Evolutionary conservation across 2,797 vertebrate genomes (phyloP), one percentile per base, ranked within the genome.

Genomic region (Eleutherodactylus coqui): DNA sequence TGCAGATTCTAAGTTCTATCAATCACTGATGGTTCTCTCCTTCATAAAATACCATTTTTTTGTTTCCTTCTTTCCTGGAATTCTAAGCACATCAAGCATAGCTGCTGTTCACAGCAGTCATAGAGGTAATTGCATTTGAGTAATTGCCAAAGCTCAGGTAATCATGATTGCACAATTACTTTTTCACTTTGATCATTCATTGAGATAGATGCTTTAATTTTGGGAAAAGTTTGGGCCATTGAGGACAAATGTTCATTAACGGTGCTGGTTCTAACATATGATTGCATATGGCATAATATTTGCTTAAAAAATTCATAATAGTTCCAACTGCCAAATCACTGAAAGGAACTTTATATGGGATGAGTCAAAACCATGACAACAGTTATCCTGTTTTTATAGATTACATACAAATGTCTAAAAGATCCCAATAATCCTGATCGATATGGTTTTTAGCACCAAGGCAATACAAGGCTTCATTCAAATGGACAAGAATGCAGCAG

Each of bases 71-170:
- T 76, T 70, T 87, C 73, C 72, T 43, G 70, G 76, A 75, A 79
- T 79, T 87, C 67, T 79, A 84, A 87, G 73, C 82, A 80, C 70
- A 79, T 87, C 29, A 79, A 79, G 64, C 73, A 38, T 79, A 87
- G 69, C 75, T 87, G 75, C 82, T 75, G 79, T 84, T 84, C 86
- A 87, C 86, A 87, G 86, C 82, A 84, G 86, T 87, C 82, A 87
- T 19, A 78, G 82, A 87, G 82, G 84, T 87, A 87, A 87, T 87
- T 87, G 76, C 24, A 41, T 58, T 80, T 87, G 86, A 84, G 72
- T 87, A 87, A 75, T 84, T 87, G 86, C 82, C 82, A 87, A 87
- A 84, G 34, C 67, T 67, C 86, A 87, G 82, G 82, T 87, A 84
- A 87, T 80, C 67, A 84, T 87, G 32, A 84, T 80, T 87, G 58